Conservation (phyloP, 2,113 vertebrate species). For the Chionis minor region DNA sequence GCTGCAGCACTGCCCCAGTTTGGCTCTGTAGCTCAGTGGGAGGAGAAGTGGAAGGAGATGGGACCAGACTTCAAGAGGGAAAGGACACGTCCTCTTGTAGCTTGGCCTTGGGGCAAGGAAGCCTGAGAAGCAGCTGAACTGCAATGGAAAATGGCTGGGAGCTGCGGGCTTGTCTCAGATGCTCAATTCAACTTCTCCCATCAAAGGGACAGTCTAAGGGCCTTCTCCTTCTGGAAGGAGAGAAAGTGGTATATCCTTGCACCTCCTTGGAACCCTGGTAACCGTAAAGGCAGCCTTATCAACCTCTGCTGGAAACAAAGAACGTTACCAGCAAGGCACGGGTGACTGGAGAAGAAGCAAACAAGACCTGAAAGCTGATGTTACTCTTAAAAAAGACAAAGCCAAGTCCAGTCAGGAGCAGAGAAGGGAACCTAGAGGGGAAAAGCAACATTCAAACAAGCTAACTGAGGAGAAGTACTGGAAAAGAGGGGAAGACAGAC, state of each 20-base stretch:
- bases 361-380: neutral
- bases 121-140: neutral
- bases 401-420: neutral
- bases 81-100: neutral
- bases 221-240: neutral
- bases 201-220: neutral
- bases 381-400: neutral
- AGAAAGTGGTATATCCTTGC: fast-evolving
- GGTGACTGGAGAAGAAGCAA: neutral
- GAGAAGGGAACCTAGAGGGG: neutral
- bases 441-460: neutral
- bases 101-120: neutral
- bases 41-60: neutral
- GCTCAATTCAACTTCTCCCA: neutral
- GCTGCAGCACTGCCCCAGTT: neutral
- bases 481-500: neutral
- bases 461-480: neutral
- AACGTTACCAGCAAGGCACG: neutral
- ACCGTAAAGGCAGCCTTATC: neutral
- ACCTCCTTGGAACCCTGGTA: fast-evolving
- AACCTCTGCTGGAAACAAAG: neutral
- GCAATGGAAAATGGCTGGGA: neutral
- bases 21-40: neutral
- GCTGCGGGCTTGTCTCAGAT: neutral
- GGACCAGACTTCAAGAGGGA: neutral